Percentiles rank a stretch among this genome's conserved stretches.
phyloP scores from a whole-genome alignment of 1,140 invertebrate species.

The Monomorium pharaonis region DNA sequence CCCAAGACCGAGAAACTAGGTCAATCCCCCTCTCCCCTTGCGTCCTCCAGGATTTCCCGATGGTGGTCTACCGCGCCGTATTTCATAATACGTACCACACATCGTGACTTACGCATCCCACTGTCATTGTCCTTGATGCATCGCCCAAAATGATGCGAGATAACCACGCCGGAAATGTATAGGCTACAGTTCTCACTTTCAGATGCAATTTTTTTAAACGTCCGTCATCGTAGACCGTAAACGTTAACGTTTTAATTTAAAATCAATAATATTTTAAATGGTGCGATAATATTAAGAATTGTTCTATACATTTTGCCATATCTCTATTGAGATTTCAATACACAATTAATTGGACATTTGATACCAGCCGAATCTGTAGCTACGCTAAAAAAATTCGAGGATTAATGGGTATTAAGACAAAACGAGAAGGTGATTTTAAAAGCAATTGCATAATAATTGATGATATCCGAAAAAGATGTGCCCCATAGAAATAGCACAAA shows the following conservation, averaged over 20 bases:
- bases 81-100: constrained; percentile 19
- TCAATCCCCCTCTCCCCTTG: background rate
- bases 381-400: background rate
- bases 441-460: background rate
- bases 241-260: background rate
- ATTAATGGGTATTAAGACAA: background rate
- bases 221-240: background rate
- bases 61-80: background rate
- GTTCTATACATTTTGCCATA: background rate
- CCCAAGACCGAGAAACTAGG: constrained; percentile 46
- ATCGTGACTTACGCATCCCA: constrained; percentile 10
- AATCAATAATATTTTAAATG: background rate
- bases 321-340: background rate
- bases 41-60: constrained; percentile 50
- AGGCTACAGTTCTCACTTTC: background rate
- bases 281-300: background rate
- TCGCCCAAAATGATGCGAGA: background rate
- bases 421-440: background rate
- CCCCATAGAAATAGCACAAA: background rate
- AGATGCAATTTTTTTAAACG: background rate
- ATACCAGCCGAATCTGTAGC: background rate
- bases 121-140: constrained; percentile 4
- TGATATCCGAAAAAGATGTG: background rate
- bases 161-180: background rate
- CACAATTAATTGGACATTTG: background rate